Evolutionary conservation across 2,888 invertebrate species (phyloP), one percentile per base, ranked within the genome.

Genomic region (Tortrix viridana): DNA sequence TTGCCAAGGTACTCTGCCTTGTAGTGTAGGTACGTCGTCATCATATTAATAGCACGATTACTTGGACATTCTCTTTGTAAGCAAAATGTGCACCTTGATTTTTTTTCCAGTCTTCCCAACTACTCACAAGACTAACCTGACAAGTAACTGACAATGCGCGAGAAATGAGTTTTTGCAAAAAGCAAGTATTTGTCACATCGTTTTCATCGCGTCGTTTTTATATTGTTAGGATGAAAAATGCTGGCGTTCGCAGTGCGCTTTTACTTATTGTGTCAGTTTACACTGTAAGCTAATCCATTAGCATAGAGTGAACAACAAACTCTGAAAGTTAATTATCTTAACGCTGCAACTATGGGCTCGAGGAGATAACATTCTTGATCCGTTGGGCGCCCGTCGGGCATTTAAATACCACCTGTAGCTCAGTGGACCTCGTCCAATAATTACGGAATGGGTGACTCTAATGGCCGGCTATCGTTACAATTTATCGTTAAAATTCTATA

Each of bases 371-470:
- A 71, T 71, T 69, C 67, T 68, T 67, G 68, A 69, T 54, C 69
- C 67, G 63, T 65, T 66, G 71, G 65, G 57, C 63, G 71, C 73
- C 73, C 71, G 69, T 70, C 66, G 74, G 60, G 66, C 67, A 76
- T 76, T 83, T 81, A 80, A 82, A 83, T 86, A 84, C 88, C 88
- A 85, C 86, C 87, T 86, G 87, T 76, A 76, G 87, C 76, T 84
- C 74, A 71, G 74, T 74, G 71, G 75, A 69, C 76, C 72, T 3
- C 32, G 32, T 70, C 75, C 73, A 76, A 82, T 85, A 85, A 85
- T 87, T 86, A 85, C 79, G 71, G 77, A 71, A 74, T 74, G 78
- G 79, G 77, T 77, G 80, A 83, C 81, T 79, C 75, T 84, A 85
- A 87, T 82, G 79, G 79, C 65, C 74, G 69, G 70, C 79, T 80